Base-by-base conservation (phyloP, 2,888 invertebrate genomes). In the Drosophila fungiperda region DNA sequence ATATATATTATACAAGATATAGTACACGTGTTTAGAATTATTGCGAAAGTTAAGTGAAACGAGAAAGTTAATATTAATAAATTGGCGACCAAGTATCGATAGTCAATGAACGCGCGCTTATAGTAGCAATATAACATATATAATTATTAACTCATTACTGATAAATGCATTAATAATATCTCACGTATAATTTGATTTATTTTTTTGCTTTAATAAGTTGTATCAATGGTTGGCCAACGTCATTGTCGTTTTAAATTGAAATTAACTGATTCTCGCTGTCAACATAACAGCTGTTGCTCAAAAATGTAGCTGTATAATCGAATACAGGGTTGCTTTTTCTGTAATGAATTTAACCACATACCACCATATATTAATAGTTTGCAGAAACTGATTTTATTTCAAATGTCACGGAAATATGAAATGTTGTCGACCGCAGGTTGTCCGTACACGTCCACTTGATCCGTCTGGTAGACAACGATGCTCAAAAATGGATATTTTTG, bases 391-490 rank as follows among this genome's bases (percentile, higher is more conserved):
- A n/a, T 35, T 49, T 54, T 26, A 40, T 26, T 35, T 38, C 11
- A 64, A 40, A 42, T 29, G 7, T 40, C 15, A 12, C 50, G 53
- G 40, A 77, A 76, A 60, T 70, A 80, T 38, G 42, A 15, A 8
- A 40, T 11, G 40, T 40, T 62, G 1, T 15, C 11, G 3, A 26
- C 23, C 4, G 29, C 23, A 32, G 55, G 35, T 7, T 78, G 72
- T 1, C 87, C 87, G 26, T 68, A 80, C 5, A 29, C 5, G 0
- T 70, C 42, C 1, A 74, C 58, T 8, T 50, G 45, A 20, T 68
- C n/a, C 1, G 50, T 11, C 23, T 85, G 68, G 12, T 70, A 77
- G 2, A 81, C 52, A 1, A 55, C 26, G 23, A 85, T 73, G 32
- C 63, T 71, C 1, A 87, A 35, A 11, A 49, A 20, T 1, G 73